Conservation (phyloP, 2,888 invertebrate species). For the Agriopis marginaria region DNA sequence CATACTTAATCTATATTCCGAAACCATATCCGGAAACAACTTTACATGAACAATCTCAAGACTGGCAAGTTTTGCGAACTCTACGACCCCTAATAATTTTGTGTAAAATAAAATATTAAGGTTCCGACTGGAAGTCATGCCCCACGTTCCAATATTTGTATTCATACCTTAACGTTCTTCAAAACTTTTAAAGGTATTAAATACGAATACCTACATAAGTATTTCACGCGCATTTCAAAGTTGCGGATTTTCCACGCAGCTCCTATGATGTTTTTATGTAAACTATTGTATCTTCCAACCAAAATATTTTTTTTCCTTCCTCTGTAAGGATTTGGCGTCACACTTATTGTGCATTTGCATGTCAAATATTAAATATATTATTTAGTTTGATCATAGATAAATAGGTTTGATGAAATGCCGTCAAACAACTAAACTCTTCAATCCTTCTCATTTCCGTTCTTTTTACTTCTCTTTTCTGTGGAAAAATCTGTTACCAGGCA, state of each 20-base stretch:
- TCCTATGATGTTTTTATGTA: background rate
- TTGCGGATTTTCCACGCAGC: conserved; percentile 3
- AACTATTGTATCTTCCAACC: too few relatives aligned
- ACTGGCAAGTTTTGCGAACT: conserved; percentile 16
- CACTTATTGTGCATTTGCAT: too few relatives aligned
- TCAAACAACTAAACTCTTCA: too few relatives aligned
- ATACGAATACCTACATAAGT: conserved; percentile 17
- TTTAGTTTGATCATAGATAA: too few relatives aligned
- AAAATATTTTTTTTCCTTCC: too few relatives aligned
- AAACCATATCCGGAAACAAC: conserved; percentile 10
- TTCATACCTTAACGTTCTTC: conserved; percentile 34
- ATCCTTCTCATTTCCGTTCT: too few relatives aligned
- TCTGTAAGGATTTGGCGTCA: too few relatives aligned
- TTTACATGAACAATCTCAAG: conserved; percentile 19
- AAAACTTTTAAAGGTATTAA: conserved; percentile 39
- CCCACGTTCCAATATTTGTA: conserved; percentile 31
- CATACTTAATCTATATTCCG: conserved; percentile 12
- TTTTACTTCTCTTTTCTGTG: too few relatives aligned
- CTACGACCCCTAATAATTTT: conserved; percentile 28
- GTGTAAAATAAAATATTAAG: conserved; percentile 34
- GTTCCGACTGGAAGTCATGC: conserved; percentile 22
- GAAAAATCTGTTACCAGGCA: too few relatives aligned
- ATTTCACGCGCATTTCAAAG: conserved; percentile 25
- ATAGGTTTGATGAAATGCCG: too few relatives aligned
- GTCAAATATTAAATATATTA: too few relatives aligned